phyloP scores from a whole-genome alignment of 1,140 invertebrate genomes.

The Chironomus tepperi region DNA sequence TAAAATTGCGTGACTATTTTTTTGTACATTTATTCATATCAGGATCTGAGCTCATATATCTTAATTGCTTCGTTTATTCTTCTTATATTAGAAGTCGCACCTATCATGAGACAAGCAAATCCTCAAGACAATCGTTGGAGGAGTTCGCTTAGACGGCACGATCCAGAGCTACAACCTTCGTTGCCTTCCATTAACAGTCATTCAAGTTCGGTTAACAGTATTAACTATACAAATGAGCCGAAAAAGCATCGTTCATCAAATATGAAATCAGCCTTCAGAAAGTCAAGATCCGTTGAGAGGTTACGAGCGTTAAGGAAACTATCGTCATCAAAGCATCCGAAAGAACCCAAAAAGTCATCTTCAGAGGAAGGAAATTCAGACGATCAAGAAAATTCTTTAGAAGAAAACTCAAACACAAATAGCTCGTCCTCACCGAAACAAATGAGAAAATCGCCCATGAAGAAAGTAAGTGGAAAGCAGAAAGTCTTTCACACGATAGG shows the following conservation, averaged over 20 bases:
- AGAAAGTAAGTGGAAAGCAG: conserved; percentile 42
- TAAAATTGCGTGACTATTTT: not conserved
- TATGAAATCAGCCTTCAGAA: conserved; percentile 36
- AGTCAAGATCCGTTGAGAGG: conserved; percentile 47
- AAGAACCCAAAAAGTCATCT: conserved; percentile 33
- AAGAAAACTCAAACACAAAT: conserved; percentile 36
- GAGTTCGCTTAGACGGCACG: conserved; percentile 48
- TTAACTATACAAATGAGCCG: conserved; percentile 28
- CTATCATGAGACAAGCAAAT: conserved; percentile 29
- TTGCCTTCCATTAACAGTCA: conserved; percentile 48
- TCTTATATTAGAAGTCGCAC: conserved; percentile 6
- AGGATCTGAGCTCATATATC: no score
- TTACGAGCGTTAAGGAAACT: conserved; percentile 37
- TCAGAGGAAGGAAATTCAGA: conserved; percentile 39
- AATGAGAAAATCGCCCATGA: conserved; percentile 30
- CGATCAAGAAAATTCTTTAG: conserved; percentile 39
- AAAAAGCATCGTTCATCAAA: conserved; percentile 31
- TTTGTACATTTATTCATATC: no score
- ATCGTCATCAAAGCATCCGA: conserved; percentile 30
- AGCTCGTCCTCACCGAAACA: conserved; percentile 31
- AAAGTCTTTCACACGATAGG: conserved; percentile 63
- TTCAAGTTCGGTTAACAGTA: conserved; percentile 31
- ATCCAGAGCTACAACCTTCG: conserved; percentile 55
- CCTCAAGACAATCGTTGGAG: conserved; percentile 39
- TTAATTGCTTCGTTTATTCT: not conserved